phyloP scores from a whole-genome alignment of 1,140 invertebrate genomes.

The Scaptomyza hsui region DNA sequence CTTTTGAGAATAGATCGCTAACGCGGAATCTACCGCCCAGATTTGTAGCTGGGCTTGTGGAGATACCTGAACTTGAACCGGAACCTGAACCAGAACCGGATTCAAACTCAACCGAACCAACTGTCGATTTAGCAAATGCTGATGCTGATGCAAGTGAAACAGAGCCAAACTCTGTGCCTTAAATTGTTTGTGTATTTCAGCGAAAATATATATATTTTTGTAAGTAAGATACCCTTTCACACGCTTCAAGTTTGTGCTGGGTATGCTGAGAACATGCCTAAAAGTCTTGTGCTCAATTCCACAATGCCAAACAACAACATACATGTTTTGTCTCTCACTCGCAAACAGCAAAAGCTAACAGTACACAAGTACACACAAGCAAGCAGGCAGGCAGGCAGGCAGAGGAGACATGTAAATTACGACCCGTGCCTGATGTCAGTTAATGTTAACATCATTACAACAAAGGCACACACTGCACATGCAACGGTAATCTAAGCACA shows the following conservation, averaged over 20 bases:
- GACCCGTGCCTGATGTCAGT: conserved; percentile 49
- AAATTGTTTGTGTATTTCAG: conserved; percentile 34
- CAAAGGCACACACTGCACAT: conserved; percentile 6
- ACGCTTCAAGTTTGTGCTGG: background rate
- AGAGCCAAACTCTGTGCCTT: background rate
- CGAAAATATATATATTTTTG: background rate
- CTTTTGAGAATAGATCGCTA: background rate
- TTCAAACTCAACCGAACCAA: background rate
- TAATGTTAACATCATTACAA: conserved; percentile 34
- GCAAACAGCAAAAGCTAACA: conserved; percentile 16
- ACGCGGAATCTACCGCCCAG: conserved; percentile 5
- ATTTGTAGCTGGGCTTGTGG: conserved; percentile 3
- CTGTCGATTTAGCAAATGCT: background rate
- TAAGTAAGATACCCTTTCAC: background rate
- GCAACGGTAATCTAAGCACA: conserved; percentile 51
- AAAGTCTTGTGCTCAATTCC: conserved; percentile 12
- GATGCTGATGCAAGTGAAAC: background rate
- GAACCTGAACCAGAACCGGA: no score
- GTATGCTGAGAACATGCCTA: background rate
- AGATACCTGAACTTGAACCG: background rate
- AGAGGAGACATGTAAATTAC: conserved; percentile 43
- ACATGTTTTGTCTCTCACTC: background rate
- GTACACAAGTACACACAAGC: background rate
- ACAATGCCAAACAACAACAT: background rate
- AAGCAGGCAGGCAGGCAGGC: no score